Percentiles rank a stretch among this genome's conserved stretches.
These are phyloP conservation scores for Orchesella cincta DNA, from an alignment of 1,140 invertebrate genomes.

Conservation along the genomic window DNA sequence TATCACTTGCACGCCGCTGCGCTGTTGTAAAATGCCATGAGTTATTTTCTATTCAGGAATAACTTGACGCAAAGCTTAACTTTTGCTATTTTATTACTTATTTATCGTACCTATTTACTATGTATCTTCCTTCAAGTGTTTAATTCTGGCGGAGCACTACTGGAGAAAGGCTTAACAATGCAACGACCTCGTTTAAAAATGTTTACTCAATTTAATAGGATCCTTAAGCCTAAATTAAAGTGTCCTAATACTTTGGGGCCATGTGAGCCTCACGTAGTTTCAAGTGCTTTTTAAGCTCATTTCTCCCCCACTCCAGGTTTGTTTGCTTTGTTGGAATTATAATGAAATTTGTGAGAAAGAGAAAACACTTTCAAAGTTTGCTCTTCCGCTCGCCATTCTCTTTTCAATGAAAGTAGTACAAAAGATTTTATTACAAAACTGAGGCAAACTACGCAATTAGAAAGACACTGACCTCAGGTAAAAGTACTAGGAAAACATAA, in stretches of 20 bases:
- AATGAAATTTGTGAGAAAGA: background rate
- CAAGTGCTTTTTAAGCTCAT: background rate
- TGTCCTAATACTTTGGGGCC: background rate
- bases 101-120: background rate
- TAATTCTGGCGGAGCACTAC: background rate
- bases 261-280: background rate
- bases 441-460: background rate
- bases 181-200: too few relatives aligned
- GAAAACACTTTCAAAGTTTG: background rate
- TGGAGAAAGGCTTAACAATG: too few relatives aligned
- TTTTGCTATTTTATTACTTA: background rate
- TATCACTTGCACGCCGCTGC: background rate
- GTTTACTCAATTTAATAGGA: background rate
- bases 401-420: background rate
- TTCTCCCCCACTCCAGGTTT: too few relatives aligned
- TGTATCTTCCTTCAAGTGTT: background rate
- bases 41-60: background rate
- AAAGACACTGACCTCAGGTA: background rate
- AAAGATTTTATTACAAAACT: background rate
- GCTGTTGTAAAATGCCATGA: background rate
- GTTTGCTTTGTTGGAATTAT: background rate
- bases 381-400: background rate
- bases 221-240: background rate
- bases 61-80: background rate
- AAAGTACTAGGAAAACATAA: background rate